Conservation (phyloP, 2,797 vertebrate species). For the Numenius phaeopus region DNA sequence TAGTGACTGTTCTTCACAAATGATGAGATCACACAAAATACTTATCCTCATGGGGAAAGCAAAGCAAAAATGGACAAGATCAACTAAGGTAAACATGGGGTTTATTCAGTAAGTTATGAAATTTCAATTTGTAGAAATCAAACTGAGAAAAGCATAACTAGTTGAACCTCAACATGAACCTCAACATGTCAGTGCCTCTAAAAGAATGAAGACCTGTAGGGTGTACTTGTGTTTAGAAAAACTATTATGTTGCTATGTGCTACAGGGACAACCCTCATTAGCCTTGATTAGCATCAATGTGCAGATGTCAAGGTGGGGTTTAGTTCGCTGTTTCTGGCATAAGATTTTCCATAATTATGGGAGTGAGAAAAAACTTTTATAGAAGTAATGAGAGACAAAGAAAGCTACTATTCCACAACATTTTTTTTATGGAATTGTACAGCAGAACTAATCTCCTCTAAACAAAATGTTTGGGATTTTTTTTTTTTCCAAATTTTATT, state of each 20-base stretch:
- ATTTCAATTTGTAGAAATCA: background rate
- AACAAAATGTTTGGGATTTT: background rate
- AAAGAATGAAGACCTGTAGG: background rate
- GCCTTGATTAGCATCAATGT: background rate
- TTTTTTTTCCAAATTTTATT: background rate
- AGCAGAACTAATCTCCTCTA: background rate
- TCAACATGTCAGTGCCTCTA: background rate
- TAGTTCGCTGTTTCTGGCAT: background rate
- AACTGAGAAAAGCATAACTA: background rate
- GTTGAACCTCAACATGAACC: background rate
- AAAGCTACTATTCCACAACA: background rate
- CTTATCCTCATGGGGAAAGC: background rate
- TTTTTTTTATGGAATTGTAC: background rate
- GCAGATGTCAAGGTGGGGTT: slow-evolving; percentile 24
- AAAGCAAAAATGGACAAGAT: background rate
- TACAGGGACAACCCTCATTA: slow-evolving; percentile 27
- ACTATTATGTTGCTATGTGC: slow-evolving; percentile 36
- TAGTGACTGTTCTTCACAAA: background rate
- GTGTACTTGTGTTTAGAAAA: slow-evolving; percentile 33
- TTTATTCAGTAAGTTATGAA: background rate
- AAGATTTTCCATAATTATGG: slow-evolving; percentile 50
- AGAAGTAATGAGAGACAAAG: background rate
- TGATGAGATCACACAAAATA: background rate
- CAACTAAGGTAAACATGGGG: background rate
- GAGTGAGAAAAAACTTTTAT: background rate